These are phyloP conservation scores for Muschampia plurimacula DNA, from an alignment of 2,888 invertebrate genomes.

Conservation along the genomic window DNA sequence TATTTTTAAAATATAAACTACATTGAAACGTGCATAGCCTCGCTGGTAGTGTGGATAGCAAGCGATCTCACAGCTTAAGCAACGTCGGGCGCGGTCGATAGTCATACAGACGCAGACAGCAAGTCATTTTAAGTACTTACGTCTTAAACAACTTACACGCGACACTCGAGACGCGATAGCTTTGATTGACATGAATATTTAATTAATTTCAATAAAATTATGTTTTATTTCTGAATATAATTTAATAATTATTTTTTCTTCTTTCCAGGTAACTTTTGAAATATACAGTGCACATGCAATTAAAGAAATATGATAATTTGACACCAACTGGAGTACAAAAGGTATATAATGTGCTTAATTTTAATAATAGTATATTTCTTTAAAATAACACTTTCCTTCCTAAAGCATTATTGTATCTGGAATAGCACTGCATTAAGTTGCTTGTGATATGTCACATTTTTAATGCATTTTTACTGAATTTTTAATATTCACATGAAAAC, in stretches of 20 bases:
- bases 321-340: no score
- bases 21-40: no score
- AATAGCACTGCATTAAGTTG: not conserved
- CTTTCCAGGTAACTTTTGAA: not conserved
- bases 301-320: not conserved
- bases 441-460: not conserved
- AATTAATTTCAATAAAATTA: no score
- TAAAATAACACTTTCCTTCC: not conserved
- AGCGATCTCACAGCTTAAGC: no score
- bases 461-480: not conserved
- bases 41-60: no score
- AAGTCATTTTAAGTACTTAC: no score
- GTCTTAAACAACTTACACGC: no score
- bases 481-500: not conserved
- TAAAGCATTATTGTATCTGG: not conserved
- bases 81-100: no score
- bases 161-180: no score
- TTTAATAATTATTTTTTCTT: not conserved
- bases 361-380: not conserved
- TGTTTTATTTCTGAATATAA: constrained; percentile 50
- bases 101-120: no score
- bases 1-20: no score
- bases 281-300: not conserved
- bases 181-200: no score
- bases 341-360: not conserved